These are phyloP conservation scores for Calephelis virginiensis DNA, from an alignment of 1,140 invertebrate species.

Conservation along the genomic window DNA sequence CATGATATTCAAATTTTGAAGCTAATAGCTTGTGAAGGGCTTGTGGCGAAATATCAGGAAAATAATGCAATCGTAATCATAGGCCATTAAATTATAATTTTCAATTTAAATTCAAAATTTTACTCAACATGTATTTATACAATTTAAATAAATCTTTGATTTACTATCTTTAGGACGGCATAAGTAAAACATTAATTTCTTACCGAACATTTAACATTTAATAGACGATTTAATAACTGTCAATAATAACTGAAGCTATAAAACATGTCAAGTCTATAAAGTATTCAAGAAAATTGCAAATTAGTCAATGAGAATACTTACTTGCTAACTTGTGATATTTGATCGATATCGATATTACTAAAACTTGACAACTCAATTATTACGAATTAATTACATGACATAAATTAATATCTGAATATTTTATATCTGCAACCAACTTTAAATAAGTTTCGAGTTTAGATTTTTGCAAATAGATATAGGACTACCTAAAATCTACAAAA, in stretches of 20 bases:
- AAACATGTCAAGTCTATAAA: neutral
- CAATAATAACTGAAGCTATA: neutral
- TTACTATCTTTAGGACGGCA: neutral
- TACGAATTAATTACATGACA: too few species aligned
- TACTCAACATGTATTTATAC: constrained; percentile 14
- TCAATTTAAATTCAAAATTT: constrained; percentile 7
- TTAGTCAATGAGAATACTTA: neutral
- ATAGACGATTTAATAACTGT: neutral
- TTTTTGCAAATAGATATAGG: too few species aligned
- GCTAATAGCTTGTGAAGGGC: neutral
- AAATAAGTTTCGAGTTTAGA: too few species aligned
- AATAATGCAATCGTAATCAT: constrained; percentile 1
- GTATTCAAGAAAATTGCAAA: neutral
- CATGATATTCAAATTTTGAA: too few species aligned
- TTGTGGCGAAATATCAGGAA: constrained; percentile 2
- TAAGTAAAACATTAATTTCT: constrained; percentile 3
- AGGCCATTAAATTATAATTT: constrained; percentile 9
- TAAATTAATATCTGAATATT: too few species aligned
- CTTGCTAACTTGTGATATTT: neutral
- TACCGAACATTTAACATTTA: neutral
- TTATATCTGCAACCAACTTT: too few species aligned
- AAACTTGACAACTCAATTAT: neutral
- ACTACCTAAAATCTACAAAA: too few species aligned
- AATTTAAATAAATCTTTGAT: constrained; percentile 10
- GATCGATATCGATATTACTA: neutral